Evolutionary conservation across 1,140 invertebrate genomes (phyloP).

Genomic region (Aplysia californica): DNA sequence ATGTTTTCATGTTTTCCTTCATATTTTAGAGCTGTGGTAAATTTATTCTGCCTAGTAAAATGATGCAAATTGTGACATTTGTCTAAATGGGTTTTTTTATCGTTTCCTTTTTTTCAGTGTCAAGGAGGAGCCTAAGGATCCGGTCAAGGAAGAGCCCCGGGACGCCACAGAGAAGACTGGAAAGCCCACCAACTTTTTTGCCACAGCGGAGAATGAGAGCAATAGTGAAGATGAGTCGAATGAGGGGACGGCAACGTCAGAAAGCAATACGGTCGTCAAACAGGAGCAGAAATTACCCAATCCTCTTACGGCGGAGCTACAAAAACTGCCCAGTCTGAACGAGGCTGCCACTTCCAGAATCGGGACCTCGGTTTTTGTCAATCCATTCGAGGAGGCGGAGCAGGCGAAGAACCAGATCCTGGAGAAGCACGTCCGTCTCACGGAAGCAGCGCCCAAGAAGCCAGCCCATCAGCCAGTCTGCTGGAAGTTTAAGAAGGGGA

Average conservation of each 20-base stretch:
- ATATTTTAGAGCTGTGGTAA: too few relatives aligned
- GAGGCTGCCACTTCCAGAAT: constrained; percentile 11
- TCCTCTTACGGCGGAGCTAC: constrained; percentile 32
- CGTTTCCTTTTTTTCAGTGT: constrained; percentile 13
- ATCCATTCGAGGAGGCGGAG: constrained; percentile 91
- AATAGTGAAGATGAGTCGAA: too few relatives aligned
- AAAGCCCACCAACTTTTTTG: background rate
- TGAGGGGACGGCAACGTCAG: background rate
- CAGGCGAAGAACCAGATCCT: constrained; percentile 86
- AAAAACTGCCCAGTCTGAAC: constrained; percentile 35
- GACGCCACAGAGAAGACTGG: background rate
- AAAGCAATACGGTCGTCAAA: constrained; percentile 1
- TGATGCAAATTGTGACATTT: too few relatives aligned
- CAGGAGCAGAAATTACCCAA: constrained; percentile 46
- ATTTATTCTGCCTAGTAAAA: too few relatives aligned
- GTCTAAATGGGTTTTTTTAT: too few relatives aligned
- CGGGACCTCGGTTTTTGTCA: constrained; percentile 81
- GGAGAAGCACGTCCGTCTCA: constrained; percentile 96
- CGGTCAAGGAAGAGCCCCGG: background rate
- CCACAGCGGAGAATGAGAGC: constrained; percentile 9
- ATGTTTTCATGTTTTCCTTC: too few relatives aligned
- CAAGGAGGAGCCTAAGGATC: constrained; percentile 7
- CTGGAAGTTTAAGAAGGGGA: constrained; percentile 92
- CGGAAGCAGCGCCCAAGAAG: constrained; percentile 75
- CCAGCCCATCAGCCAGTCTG: constrained; percentile 89